phyloP scores from a whole-genome alignment of 2,888 invertebrate species.

The Chrysina gloriosa region DNA sequence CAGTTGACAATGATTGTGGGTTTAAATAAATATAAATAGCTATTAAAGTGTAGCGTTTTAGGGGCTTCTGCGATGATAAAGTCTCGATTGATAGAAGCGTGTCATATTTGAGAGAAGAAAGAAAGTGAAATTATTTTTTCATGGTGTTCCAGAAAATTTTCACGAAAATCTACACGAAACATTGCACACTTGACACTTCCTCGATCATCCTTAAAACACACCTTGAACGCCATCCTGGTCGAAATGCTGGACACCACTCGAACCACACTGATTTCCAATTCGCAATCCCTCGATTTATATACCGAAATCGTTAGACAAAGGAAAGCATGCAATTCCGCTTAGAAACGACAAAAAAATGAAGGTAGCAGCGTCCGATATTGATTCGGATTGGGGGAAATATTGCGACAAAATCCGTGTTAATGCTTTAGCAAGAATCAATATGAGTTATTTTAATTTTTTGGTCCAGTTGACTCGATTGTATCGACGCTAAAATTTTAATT shows the following conservation, averaged over 20 bases:
- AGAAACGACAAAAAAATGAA: not conserved
- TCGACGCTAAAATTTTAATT: not conserved
- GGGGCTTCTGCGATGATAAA: no score
- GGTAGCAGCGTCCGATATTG: not conserved
- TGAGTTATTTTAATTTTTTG: not conserved
- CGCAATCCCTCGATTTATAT: constrained; percentile 2
- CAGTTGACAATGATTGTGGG: no score
- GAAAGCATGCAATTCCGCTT: constrained; percentile 8
- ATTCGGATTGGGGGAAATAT: not conserved
- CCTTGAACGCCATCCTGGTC: constrained; percentile 19
- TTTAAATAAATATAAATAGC: no score
- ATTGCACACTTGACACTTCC: not conserved
- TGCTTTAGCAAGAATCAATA: not conserved
- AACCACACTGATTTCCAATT: not conserved
- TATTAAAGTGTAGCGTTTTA: no score
- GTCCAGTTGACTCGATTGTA: constrained; percentile 1
- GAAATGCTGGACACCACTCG: constrained; percentile 5
- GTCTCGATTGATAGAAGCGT: no score
- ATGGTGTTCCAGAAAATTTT: no score
- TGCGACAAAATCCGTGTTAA: not conserved
- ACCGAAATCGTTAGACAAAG: constrained; percentile 11
- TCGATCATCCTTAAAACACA: not conserved
- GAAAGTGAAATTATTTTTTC: no score
- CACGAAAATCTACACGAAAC: no score
- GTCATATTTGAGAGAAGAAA: no score